These are phyloP conservation scores for Enteromius trimaculatus DNA, from an alignment of 2,797 vertebrate species.

Conservation along the genomic window DNA sequence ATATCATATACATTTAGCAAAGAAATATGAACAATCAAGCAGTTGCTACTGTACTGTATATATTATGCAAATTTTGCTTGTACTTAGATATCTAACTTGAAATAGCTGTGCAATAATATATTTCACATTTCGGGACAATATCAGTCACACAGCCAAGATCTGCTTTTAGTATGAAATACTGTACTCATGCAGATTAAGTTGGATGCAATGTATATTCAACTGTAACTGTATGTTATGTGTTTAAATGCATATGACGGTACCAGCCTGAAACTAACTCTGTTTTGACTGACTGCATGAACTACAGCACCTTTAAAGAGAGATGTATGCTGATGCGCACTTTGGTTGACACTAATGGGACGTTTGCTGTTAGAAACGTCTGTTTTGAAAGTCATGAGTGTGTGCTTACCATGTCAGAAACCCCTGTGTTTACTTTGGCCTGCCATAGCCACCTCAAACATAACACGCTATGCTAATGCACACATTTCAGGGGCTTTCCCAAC, in stretches of 20 bases:
- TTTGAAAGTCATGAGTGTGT: slow-evolving; percentile 47
- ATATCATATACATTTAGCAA: neutral
- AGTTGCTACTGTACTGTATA: no score
- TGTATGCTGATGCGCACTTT: neutral
- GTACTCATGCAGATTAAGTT: neutral
- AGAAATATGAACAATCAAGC: neutral
- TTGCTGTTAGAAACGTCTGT: slow-evolving; percentile 28
- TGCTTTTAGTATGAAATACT: neutral
- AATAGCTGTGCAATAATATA: no score
- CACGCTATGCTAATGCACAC: slow-evolving; percentile 41
- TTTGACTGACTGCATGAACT: neutral
- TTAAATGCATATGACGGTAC: neutral
- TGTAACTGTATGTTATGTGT: neutral
- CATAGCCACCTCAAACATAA: slow-evolving; percentile 54
- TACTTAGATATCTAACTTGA: neutral
- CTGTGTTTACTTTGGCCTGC: slow-evolving; percentile 57
- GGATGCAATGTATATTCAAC: neutral
- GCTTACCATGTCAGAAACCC: slow-evolving; percentile 48
- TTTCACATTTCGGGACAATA: neutral
- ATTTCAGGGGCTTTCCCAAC: slow-evolving; percentile 45
- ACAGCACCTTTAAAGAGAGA: neutral
- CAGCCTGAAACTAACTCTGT: neutral
- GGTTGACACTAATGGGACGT: slow-evolving; percentile 1
- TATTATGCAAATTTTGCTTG: neutral
- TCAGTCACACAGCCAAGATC: neutral